These are phyloP conservation scores for Protomyctophum bolini DNA, from an alignment of 2,113 vertebrate genomes.

Conservation along the genomic window DNA sequence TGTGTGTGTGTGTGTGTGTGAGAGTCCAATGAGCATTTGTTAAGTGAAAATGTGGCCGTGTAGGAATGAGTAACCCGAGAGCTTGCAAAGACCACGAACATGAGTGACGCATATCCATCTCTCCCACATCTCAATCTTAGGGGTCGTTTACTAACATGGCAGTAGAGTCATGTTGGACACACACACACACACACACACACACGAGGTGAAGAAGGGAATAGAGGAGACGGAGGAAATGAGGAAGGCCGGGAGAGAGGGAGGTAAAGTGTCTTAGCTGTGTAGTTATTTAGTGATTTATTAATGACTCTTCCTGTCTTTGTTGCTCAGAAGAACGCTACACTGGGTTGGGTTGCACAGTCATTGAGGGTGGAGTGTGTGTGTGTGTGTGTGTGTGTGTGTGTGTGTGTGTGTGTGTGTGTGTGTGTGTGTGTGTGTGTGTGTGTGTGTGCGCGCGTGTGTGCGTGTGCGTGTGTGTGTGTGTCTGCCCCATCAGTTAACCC, in stretches of 20 bases:
- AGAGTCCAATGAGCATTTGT: too few species aligned
- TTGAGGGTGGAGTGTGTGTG: neutral
- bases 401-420: neutral
- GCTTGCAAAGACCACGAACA: neutral
- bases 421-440: neutral
- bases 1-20: too few species aligned
- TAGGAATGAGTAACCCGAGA: neutral
- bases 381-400: neutral
- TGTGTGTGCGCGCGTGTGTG: neutral
- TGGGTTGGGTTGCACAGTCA: neutral
- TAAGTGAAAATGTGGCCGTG: too few species aligned
- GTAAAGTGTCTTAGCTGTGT: neutral
- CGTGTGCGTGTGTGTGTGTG: neutral
- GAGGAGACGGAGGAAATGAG: neutral
- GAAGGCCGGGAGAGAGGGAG: neutral
- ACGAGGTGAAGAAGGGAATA: neutral
- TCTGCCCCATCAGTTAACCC: neutral
- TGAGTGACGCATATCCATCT: neutral
- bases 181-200: conserved; percentile 4
- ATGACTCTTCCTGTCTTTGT: conserved; percentile 10
- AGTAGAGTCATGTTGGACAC: neutral
- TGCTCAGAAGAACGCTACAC: neutral
- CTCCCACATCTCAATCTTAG: neutral
- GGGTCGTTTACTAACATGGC: neutral
- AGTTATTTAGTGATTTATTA: neutral